A percentile compares a stretch with the other conserved stretches of the same genome.
Evolutionary conservation across 2,888 invertebrate genomes (phyloP).

Genomic region (Macrophya alboannulata): DNA sequence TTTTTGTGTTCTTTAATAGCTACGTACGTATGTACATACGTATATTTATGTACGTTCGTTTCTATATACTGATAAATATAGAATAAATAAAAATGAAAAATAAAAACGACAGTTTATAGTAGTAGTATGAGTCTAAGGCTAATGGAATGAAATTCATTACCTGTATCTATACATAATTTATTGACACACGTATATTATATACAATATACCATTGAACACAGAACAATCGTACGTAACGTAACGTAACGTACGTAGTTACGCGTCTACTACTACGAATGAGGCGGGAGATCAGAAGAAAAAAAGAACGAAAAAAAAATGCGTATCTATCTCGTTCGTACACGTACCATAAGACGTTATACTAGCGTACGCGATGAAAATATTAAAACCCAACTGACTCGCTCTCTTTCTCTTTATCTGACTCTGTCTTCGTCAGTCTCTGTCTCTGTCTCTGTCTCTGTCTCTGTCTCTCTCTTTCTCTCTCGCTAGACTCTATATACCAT

Average conservation of each 20-base stretch:
- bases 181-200: no score
- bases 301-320: neutral
- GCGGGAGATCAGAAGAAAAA: neutral
- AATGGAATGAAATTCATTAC: no score
- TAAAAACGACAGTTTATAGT: no score
- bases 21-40: neutral
- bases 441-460: neutral
- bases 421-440: neutral
- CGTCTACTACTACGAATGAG: neutral
- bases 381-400: neutral
- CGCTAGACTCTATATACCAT: neutral
- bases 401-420: neutral
- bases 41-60: no score
- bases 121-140: no score
- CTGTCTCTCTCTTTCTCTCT: neutral
- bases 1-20: neutral
- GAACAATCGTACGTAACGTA: neutral
- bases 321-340: constrained; percentile 9
- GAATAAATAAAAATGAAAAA: no score
- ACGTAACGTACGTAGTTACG: neutral
- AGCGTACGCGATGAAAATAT: constrained; percentile 38
- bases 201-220: neutral
- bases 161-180: no score
- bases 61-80: no score
- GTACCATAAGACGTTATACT: neutral